Base-by-base conservation (phyloP, 1,140 invertebrate genomes). In the Agrilus planipennis region DNA sequence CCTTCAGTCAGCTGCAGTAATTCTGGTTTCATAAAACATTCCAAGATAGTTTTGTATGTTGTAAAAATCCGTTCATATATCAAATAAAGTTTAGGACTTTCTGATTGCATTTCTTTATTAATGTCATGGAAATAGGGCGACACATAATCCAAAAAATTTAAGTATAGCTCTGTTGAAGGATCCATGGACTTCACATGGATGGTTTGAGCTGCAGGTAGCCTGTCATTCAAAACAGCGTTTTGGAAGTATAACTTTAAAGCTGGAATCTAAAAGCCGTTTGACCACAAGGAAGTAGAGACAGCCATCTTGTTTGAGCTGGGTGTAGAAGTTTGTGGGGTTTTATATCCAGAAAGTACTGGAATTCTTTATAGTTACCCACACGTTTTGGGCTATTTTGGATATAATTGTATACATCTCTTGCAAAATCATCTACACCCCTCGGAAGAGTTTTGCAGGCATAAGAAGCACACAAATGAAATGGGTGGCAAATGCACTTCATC, bases 31-130 rank as follows among this genome's bases (percentile, higher is more conserved):
- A 45, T 19, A 20, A 45, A 45, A 29, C 27, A 40, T 34, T 45
- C 37, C 6, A 10, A 41, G 5, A 41, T 15, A 10, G 18, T 23
- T 34, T 22, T 34, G 3, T 34, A 17, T 10, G 14, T 23, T 9
- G 7, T 41, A 2, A 4, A 6, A 4, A 41, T 19, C 4, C 34
- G 32, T 32, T 41, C 25, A 27, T 34, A 34, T 2, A 41, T 2
- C 2, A 32, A 14, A 41, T 45, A 22, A 11, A 58, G 17, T 49
- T 56, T 51, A 14, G 54, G 49, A 12, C 14, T 47, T 41, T 55
- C 52, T n/a, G 52, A 46, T 49, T 58, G 56, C 54, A 58, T 58
- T 52, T 56, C 50, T 53, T 51, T 53, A 34, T 58, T 56, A 0
- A 56, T 14, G 30, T 53, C 49, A 27, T 30, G 44, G 25, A 58